Evolutionary conservation across 2,888 invertebrate species (phyloP).

Genomic region (Trichacis sp.): DNA sequence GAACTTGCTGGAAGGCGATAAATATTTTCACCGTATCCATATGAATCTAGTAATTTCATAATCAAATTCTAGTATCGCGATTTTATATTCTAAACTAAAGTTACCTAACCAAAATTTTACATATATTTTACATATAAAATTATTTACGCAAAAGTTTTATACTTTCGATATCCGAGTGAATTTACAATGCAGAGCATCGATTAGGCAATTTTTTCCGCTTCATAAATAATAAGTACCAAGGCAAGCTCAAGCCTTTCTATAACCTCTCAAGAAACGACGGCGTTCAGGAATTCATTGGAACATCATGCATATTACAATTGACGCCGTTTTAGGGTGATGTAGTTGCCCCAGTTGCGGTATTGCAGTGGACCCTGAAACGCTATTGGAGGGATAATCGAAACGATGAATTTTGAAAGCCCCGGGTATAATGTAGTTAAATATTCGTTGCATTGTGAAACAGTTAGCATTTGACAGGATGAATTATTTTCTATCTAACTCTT

Average conservation of each 20-base stretch:
- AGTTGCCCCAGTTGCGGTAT: conserved; percentile 1
- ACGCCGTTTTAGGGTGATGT: background rate
- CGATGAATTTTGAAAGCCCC: too few relatives aligned
- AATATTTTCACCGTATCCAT: background rate
- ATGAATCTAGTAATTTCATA: background rate
- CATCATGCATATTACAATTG: background rate
- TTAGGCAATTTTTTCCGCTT: background rate
- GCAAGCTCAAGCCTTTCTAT: background rate
- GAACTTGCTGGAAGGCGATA: background rate
- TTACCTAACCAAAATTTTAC: too few relatives aligned
- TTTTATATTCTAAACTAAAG: too few relatives aligned
- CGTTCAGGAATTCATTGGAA: background rate
- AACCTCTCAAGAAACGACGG: background rate
- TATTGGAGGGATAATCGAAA: background rate
- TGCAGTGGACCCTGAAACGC: background rate
- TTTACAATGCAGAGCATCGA: background rate
- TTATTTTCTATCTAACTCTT: too few relatives aligned
- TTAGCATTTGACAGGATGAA: too few relatives aligned
- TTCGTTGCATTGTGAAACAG: too few relatives aligned
- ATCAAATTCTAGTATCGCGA: too few relatives aligned
- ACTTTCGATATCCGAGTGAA: too few relatives aligned
- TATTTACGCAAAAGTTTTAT: too few relatives aligned
- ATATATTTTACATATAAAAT: too few relatives aligned
- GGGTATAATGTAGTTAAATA: too few relatives aligned
- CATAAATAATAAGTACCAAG: background rate